phyloP scores from a whole-genome alignment of 2,888 invertebrate species.

The Drosophila recens region DNA sequence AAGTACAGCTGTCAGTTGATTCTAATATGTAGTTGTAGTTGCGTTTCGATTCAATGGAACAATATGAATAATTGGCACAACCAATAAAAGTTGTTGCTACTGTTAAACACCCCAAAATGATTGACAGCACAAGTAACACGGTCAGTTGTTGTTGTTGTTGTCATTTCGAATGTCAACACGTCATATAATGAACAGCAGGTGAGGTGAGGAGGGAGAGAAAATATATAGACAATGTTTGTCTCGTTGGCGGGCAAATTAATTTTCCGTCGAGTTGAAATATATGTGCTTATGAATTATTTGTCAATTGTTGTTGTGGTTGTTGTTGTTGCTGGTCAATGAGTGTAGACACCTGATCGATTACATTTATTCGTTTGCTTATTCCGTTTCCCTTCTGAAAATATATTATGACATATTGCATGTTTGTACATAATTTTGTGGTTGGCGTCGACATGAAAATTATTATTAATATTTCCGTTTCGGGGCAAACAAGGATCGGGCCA shows the following conservation, averaged over 20 bases:
- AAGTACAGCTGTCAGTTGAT: constrained; percentile 63
- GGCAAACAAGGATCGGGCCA: constrained; percentile 29
- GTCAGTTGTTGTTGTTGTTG: constrained; percentile 42
- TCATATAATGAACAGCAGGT: constrained; percentile 66
- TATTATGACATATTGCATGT: constrained; percentile 79
- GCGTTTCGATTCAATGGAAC: constrained; percentile 64
- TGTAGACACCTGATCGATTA: constrained; percentile 76
- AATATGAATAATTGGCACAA: constrained; percentile 77
- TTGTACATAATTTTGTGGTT: constrained; percentile 74
- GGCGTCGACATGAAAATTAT: constrained; percentile 53
- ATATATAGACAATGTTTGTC: constrained; percentile 28
- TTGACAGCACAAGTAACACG: constrained; percentile 62
- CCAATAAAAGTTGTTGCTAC: constrained; percentile 64
- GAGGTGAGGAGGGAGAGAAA: not conserved
- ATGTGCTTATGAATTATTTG: constrained; percentile 81
- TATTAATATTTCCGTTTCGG: constrained; percentile 56
- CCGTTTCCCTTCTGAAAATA: not conserved
- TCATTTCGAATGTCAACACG: constrained; percentile 77
- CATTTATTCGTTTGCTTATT: constrained; percentile 19
- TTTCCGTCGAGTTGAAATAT: constrained; percentile 71
- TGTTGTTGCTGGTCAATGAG: constrained; percentile 29
- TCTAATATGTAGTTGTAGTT: constrained; percentile 5
- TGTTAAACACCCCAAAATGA: constrained; percentile 61
- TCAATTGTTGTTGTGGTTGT: constrained; percentile 60
- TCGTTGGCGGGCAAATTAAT: constrained; percentile 70